Evolutionary conservation across 1,140 invertebrate genomes (phyloP).

Genomic region (Drosophila santomea): DNA sequence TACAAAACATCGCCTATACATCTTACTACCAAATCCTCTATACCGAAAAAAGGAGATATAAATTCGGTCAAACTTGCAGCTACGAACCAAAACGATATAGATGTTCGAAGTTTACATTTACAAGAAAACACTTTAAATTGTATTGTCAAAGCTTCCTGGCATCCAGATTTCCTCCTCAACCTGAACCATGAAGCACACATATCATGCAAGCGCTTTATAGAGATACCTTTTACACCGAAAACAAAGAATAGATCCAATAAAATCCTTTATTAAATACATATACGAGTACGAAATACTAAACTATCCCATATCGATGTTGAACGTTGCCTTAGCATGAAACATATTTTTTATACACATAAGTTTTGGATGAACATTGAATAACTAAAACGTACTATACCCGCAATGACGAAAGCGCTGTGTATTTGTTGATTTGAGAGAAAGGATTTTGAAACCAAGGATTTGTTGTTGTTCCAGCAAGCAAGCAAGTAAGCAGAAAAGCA

Average conservation of each 20-base stretch:
- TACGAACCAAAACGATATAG: not conserved
- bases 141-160: not conserved
- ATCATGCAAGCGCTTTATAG: constrained; percentile 50
- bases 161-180: not conserved
- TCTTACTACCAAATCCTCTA: not conserved
- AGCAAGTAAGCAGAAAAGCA: constrained; percentile 33
- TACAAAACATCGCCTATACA: not conserved
- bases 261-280: constrained; percentile 20
- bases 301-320: constrained; percentile 83
- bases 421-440: constrained; percentile 62
- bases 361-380: constrained; percentile 72
- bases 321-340: constrained; percentile 83
- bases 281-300: constrained; percentile 49
- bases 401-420: constrained; percentile 56
- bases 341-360: constrained; percentile 71
- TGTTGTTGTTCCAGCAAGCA: constrained; percentile 53
- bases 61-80: not conserved
- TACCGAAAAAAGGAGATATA: not conserved
- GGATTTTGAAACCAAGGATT: constrained; percentile 60
- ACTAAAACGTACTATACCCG: constrained; percentile 49
- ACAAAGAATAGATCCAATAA: constrained; percentile 13
- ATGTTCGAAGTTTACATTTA: not conserved
- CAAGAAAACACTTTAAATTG: not conserved
- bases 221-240: constrained; percentile 45
- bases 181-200: constrained; percentile 33